These are phyloP conservation scores for Meloe dianella DNA, from an alignment of 2,888 invertebrate species.

Conservation along the genomic window DNA sequence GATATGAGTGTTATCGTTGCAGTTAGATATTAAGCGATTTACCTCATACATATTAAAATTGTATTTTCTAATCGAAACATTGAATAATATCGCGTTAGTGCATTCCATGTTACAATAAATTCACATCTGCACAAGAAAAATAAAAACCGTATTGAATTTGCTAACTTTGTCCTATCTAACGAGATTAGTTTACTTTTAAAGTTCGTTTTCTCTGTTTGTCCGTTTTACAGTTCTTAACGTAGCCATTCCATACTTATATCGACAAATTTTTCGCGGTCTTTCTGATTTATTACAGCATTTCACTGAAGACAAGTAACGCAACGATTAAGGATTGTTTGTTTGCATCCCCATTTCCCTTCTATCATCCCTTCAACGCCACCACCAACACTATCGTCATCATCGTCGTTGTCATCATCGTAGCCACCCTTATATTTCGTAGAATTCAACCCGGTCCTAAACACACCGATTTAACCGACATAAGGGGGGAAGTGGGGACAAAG, in stretches of 20 bases:
- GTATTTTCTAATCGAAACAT: neutral
- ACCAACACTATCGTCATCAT: conserved; percentile 8
- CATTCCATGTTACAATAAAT: neutral
- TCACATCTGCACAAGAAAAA: neutral
- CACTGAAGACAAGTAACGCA: neutral
- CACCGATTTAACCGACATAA: conserved; percentile 10
- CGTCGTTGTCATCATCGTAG: conserved; percentile 6
- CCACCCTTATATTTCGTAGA: conserved; percentile 11
- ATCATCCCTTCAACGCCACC: conserved; percentile 2
- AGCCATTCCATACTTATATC: neutral
- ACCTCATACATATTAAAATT: neutral
- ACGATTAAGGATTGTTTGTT: conserved; percentile 13
- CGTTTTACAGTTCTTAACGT: neutral
- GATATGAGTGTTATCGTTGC: neutral
- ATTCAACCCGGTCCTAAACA: conserved; percentile 13
- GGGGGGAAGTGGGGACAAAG: neutral
- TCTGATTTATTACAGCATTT: conserved; percentile 3
- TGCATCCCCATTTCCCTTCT: conserved; percentile 3
- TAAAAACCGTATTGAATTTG: neutral
- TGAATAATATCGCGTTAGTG: neutral
- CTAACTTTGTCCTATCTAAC: neutral
- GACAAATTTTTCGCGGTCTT: neutral
- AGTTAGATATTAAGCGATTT: neutral
- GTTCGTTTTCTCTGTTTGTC: neutral
- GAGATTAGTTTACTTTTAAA: neutral